These are phyloP conservation scores for Deroptyus accipitrinus DNA, from an alignment of 2,113 vertebrate species.

Conservation along the genomic window DNA sequence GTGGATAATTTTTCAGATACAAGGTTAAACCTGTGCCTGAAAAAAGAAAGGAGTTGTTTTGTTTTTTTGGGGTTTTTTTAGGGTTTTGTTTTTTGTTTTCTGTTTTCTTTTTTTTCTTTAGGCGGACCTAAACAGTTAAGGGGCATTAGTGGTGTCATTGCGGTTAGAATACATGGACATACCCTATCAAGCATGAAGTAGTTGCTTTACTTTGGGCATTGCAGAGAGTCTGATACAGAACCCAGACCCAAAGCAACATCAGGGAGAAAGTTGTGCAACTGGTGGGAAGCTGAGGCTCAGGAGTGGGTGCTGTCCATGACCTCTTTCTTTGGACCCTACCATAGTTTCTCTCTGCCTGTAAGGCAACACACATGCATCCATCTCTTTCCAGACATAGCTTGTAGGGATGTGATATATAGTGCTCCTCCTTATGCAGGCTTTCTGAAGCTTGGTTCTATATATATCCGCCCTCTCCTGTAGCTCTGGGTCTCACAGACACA, in stretches of 20 bases:
- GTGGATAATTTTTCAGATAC: not conserved
- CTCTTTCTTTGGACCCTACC: not conserved
- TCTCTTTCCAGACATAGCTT: not conserved
- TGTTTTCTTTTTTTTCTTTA: too few species aligned
- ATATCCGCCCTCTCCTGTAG: not conserved
- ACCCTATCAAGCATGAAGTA: not conserved
- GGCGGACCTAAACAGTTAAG: not conserved
- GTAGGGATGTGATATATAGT: not conserved
- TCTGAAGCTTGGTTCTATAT: not conserved
- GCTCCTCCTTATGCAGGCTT: not conserved
- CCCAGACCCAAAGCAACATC: accelerated
- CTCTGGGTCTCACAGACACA: not conserved
- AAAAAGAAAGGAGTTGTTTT: accelerated
- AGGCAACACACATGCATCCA: not conserved
- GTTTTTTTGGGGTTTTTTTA: not conserved
- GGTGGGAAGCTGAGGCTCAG: not conserved
- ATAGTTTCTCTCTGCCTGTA: not conserved
- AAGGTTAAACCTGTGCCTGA: not conserved
- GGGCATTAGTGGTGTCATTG: not conserved
- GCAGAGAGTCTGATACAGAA: not conserved
- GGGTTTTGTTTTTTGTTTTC: not conserved
- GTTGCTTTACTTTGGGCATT: not conserved
- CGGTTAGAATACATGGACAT: not conserved
- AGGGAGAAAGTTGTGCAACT: accelerated
- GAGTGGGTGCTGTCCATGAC: not conserved